Evolutionary conservation across 2,797 vertebrate species (phyloP).

Genomic region (Chaunax sp.): DNA sequence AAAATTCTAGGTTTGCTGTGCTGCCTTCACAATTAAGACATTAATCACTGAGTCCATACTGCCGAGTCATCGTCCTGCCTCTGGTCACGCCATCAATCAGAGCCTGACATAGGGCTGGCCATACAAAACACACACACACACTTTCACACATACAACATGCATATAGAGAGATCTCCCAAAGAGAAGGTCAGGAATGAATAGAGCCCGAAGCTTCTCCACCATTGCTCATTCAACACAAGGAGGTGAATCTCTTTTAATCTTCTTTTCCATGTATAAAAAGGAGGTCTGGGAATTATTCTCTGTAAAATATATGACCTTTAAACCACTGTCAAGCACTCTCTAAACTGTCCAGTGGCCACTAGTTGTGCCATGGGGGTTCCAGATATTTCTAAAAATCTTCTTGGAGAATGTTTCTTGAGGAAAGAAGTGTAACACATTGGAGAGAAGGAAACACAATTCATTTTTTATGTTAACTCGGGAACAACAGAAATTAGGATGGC

Average conservation of each 20-base stretch:
- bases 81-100: slow-evolving; percentile 77
- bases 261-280: not conserved
- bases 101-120: slow-evolving; percentile 53
- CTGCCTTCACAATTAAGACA: slow-evolving; percentile 83
- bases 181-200: slow-evolving; percentile 51
- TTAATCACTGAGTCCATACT: slow-evolving; percentile 80
- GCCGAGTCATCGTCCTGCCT: slow-evolving; percentile 80
- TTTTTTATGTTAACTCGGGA: no score
- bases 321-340: not conserved
- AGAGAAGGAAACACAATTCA: no score
- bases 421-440: no score
- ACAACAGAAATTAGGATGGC: no score
- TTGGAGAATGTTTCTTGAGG: no score
- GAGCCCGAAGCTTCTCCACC: slow-evolving; percentile 26
- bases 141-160: slow-evolving; percentile 16
- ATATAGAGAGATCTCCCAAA: slow-evolving; percentile 30
- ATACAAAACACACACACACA: slow-evolving; percentile 34
- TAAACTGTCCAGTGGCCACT: not conserved
- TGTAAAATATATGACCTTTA: not conserved
- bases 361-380: no score
- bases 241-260: slow-evolving; percentile 5
- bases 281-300: not conserved
- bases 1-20: slow-evolving; percentile 65
- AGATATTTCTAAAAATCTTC: no score
- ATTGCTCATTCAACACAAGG: slow-evolving; percentile 10